Evolutionary conservation across 2,888 invertebrate species (phyloP), one percentile per base, ranked within the genome.

Genomic region (Yponomeuta plumbellus): DNA sequence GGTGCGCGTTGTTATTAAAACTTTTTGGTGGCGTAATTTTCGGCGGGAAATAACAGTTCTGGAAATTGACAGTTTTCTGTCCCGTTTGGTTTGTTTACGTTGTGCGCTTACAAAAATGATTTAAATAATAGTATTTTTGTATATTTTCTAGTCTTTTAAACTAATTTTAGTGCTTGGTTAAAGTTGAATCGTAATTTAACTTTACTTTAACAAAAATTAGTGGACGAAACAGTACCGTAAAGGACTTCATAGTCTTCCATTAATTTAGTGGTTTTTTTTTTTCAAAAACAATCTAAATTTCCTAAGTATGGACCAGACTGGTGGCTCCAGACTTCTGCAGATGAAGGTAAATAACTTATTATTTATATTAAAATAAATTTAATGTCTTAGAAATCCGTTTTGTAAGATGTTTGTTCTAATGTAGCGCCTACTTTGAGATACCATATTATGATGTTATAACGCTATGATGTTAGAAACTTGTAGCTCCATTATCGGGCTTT

Each of bases 281-380:
- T 62, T 67, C 44, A 52, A 52, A 52, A 17, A 0, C 3, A 52
- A 17, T 52, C 44, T 13, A 13, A 52, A 52, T 17, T 17, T 17
- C 3, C 44, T 17, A 13, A 78, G 71, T 70, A 91, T 91, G 90
- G 90, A 91, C 76, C 88, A 84, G 68, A 81, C 73, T 66, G 83
- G 84, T 67, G 87, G 86, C 40, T 91, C 90, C 65, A 80, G 83
- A 71, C 81, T 91, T 40, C 74, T 91, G 76, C 88, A 91, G 71
- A 91, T 91, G 86, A 88, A 91, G 85, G 90, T 88, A 74, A 79
- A 80, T 72, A 52, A 13, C 44, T 52, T 17, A 5, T 17, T 52
- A 13, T 52, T 17, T 17, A 52, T 52, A 17, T 52, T 52, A 17
- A 5, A 52, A 52, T 17, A 13, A 2, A 52, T 3, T 1, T 52